Evolutionary conservation across 2,113 vertebrate species (phyloP).

Genomic region (Thunnus maccoyii): DNA sequence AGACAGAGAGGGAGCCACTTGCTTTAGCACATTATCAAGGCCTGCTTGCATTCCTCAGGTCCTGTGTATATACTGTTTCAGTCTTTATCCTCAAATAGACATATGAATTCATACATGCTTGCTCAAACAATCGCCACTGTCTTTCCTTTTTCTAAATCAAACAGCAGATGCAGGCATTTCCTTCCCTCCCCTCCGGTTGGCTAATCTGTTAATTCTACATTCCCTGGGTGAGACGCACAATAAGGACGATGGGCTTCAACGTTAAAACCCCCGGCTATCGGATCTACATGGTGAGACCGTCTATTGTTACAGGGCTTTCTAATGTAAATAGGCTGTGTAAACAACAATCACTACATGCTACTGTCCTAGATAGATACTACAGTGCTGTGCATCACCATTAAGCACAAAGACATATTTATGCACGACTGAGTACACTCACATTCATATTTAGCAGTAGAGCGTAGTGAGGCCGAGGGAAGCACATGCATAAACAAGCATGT

Average conservation of each 20-base stretch:
- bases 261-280: slow-evolving; percentile 53
- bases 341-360: slow-evolving; percentile 70
- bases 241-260: slow-evolving; percentile 57
- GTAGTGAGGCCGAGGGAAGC: slow-evolving; percentile 11
- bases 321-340: slow-evolving; percentile 76
- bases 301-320: slow-evolving; percentile 72
- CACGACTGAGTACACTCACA: slow-evolving; percentile 49
- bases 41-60: slow-evolving; percentile 61
- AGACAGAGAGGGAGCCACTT: slow-evolving; percentile 31
- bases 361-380: slow-evolving; percentile 71
- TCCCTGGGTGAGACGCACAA: slow-evolving; percentile 73
- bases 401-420: slow-evolving; percentile 67
- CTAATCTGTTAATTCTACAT: slow-evolving; percentile 80
- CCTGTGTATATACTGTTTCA: slow-evolving; percentile 41
- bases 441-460: slow-evolving; percentile 34
- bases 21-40: slow-evolving; percentile 40
- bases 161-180: slow-evolving; percentile 59
- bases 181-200: slow-evolving; percentile 25
- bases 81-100: slow-evolving; percentile 72
- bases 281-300: slow-evolving; percentile 54
- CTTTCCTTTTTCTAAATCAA: slow-evolving; percentile 63
- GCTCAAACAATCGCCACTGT: slow-evolving; percentile 69
- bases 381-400: slow-evolving; percentile 46
- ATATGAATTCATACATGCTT: slow-evolving; percentile 51
- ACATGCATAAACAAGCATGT: slow-evolving; percentile 30